Evolutionary conservation across 1,140 invertebrate species (phyloP), one percentile per base, ranked within the genome.

Genomic region (Ctenoplectra terminalis): DNA sequence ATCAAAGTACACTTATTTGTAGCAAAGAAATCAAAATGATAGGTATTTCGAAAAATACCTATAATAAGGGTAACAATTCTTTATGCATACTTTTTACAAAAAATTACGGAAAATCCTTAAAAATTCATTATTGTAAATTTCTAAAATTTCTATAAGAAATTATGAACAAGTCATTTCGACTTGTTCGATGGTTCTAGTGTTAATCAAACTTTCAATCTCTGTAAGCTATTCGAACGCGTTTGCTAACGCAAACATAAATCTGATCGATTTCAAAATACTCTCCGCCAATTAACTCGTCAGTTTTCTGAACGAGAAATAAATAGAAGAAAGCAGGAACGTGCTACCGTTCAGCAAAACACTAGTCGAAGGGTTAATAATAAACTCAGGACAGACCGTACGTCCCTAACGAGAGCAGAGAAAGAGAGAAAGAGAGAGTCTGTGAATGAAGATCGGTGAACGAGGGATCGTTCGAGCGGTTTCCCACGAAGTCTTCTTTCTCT

Each of bases 391-490:
- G 40, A 15, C 11, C 43, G 37, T 34, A 46, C 26, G 31, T 46
- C 15, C 20, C 13, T 77, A 77, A 77, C 50, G 43, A 78, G 64
- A 66, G 23, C 13, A n/a, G 34, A 82, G 67, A 67, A 67, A 52
- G 46, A 66, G 15, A 40, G 69, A 71, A 26, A 20, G 37, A 17
- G 40, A 85, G 67, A 73, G 78, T 64, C 54, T 40, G 63, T 78
- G 85, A 86, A 87, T 79, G 81, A 83, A 86, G 75, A 83, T 75
- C 82, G 6, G 80, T 26, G 37, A 56, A 46, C 61, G 46, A 86
- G 71, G 60, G 61, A 34, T 37, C 31, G 58, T 34, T 37, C 54
- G 48, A 34, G 34, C 86, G 82, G 77, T 87, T 87, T 87, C 86
- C 82, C 86, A 88, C 85, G 82, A 85, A 54, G 40, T 67, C 82